Evolutionary conservation across 2,113 vertebrate species (phyloP), one percentile per base, ranked within the genome.

Genomic region (Motacilla alba): DNA sequence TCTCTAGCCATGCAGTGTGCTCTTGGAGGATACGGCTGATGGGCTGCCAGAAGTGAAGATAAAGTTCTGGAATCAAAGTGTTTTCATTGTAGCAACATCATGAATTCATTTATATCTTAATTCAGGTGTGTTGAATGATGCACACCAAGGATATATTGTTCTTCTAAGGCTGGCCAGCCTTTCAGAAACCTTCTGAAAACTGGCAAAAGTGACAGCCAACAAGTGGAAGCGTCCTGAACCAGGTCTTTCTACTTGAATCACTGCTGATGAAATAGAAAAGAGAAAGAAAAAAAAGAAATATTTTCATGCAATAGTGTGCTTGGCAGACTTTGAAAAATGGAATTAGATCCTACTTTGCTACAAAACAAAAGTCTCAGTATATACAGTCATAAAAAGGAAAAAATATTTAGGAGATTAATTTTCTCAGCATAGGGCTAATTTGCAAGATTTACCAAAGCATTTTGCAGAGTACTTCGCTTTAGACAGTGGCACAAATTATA

Each of bases 101-200:
- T 72, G 44, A 90, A 85, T 91, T 87, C 3, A 89, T 93, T 95
- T 94, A 68, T 64, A 72, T 94, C 68, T 77, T 92, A 82, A 96
- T 85, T 88, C 80, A 95, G 81, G 59, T 96, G 63, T 83, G 58
- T 64, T 72, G 73, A 89, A 46, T 75, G 49, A 72, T 83, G 62
- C 20, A 75, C 55, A 74, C 64, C 20, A 72, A 87, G 75, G 59
- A 83, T 78, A 87, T 89, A 78, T 49, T 67, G 21, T 93, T 72
- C 67, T 85, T 89, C 83, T 78, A 93, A 91, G 53, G 24, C 78
- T 90, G 44, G 63, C 81, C 87, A 94, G 59, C 44, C 39, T 87
- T 94, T 97, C 67, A 88, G 75, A 89, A 92, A 22, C 69, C 78
- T 63, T 81, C 59, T 79, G 74, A 78, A 89, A 94, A 67, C n/a